Evolutionary conservation across 2,888 invertebrate genomes (phyloP), one percentile per base, ranked within the genome.

Genomic region (Empis stercorea): DNA sequence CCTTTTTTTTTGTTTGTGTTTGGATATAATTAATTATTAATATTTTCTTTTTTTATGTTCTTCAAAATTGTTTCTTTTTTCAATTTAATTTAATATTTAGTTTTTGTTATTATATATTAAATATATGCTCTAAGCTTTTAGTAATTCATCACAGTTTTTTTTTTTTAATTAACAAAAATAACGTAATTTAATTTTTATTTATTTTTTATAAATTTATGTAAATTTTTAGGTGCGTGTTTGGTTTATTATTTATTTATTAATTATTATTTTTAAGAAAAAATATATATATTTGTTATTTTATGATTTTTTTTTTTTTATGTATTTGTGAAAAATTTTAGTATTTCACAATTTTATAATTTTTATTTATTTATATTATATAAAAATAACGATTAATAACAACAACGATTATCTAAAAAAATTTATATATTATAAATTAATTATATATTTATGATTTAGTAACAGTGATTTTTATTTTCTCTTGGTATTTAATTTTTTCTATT

Each of bases 381-480:
- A 48, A 48, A 48, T 48, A 48, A 48, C 48, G 32, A 34, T 44
- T 38, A 38, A 38, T 48, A 48, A 44, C 44, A 48, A 48, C 48
- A 48, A 48, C 48, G 40, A 48, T 48, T 43, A 44, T 14, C n/a
- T 34, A 14, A 36, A 38, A 38, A 38, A 38, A 17, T 13, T 17
- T 17, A 20, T 38, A 7, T 17, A 16, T 37, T 37, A 10, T 16
- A 13, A 16, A 16, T 16, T 38, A 4, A 6, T 27, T 27, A 9
- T 27, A 27, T 27, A 4, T 27, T 37, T 38, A 38, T 17, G 6
- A 11, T 30, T 43, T 23, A 43, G n/a, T 43, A 30, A 43, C 36
- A 42, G 17, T 38, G 17, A n/a, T 37, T 39, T 20, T 23, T 40
- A n/a, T 40, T 40, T 40, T 40, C 9, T n/a, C n/a, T 40, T 37